Percentiles rank a stretch among this genome's conserved stretches.
These are phyloP conservation scores for Eupithecia tripunctaria DNA, from an alignment of 2,888 invertebrate species.

Conservation along the genomic window DNA sequence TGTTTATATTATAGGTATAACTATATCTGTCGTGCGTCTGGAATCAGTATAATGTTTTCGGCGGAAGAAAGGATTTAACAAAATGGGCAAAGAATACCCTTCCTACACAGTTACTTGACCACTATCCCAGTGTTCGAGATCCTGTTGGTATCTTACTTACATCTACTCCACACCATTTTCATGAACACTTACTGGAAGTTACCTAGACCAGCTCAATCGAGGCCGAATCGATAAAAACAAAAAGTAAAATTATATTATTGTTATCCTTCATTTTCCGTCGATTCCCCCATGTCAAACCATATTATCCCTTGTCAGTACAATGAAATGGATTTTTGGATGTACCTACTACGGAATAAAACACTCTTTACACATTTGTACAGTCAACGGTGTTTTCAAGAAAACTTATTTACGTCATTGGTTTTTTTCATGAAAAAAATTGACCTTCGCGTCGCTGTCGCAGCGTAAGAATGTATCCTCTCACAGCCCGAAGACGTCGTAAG, in stretches of 20 bases:
- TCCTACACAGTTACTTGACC: not conserved
- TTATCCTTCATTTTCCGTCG: constrained; percentile 35
- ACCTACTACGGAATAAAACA: constrained; percentile 43
- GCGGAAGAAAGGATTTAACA: no score
- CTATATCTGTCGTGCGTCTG: no score
- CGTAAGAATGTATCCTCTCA: no score
- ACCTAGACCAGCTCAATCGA: not conserved
- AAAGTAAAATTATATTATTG: constrained; percentile 9
- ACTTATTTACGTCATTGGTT: not conserved
- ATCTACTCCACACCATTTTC: not conserved
- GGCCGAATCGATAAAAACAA: not conserved
- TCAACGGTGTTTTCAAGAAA: not conserved
- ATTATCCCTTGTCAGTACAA: constrained; percentile 63
- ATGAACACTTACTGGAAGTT: not conserved
- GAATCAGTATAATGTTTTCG: no score
- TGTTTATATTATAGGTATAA: no score
- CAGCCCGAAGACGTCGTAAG: no score
- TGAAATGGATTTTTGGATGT: constrained; percentile 64
- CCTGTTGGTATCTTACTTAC: not conserved
- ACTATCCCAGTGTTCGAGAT: not conserved
- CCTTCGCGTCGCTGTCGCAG: no score
- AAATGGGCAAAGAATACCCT: not conserved
- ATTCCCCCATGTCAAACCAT: constrained; percentile 56
- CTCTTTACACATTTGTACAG: constrained; percentile 22
- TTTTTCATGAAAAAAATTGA: no score